A percentile compares a stretch with the other conserved stretches of the same genome.
phyloP scores from a whole-genome alignment of 2,888 invertebrate species.

The Coremacera marginata region DNA sequence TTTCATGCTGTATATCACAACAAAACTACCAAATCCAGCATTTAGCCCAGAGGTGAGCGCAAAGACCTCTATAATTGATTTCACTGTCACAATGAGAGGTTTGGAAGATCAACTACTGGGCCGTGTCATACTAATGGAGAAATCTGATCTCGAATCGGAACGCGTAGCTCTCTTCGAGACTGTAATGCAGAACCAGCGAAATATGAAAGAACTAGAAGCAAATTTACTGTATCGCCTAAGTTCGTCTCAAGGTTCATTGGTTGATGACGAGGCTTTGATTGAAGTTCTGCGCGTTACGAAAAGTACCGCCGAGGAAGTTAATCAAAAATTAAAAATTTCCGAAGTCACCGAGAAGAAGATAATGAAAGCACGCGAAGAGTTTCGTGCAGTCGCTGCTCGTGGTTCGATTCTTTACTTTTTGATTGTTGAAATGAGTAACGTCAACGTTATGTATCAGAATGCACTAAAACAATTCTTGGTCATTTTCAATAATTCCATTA shows the following conservation, averaged over 20 bases:
- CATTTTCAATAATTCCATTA: constrained; percentile 94
- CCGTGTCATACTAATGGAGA: constrained; percentile 95
- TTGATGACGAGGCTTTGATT: constrained; percentile 95
- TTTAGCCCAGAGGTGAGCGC: constrained; percentile 98
- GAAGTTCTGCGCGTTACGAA: constrained; percentile 89
- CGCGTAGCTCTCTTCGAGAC: constrained; percentile 93
- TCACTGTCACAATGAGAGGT: constrained; percentile 97
- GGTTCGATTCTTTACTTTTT: constrained; percentile 96
- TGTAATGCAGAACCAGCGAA: constrained; percentile 95
- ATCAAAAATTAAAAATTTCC: constrained; percentile 91
- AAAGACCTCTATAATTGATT: constrained; percentile 96
- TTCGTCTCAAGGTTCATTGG: constrained; percentile 92
- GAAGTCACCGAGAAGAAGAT: constrained; percentile 96
- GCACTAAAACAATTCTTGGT: constrained; percentile 93
- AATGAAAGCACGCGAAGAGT: constrained; percentile 93
- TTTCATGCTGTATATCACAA: constrained; percentile 95
- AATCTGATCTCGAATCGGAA: constrained; percentile 94
- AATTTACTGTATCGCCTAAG: constrained; percentile 92
- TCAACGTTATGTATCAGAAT: constrained; percentile 97
- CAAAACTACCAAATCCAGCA: constrained; percentile 94
- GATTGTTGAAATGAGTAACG: constrained; percentile 97
- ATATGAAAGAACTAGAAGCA: constrained; percentile 95
- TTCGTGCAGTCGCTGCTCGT: constrained; percentile 92
- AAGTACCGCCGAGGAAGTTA: constrained; percentile 93
- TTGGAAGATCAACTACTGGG: constrained; percentile 95